Conservation (phyloP, 2,797 vertebrate species). For the Coregonus suidteri region DNA sequence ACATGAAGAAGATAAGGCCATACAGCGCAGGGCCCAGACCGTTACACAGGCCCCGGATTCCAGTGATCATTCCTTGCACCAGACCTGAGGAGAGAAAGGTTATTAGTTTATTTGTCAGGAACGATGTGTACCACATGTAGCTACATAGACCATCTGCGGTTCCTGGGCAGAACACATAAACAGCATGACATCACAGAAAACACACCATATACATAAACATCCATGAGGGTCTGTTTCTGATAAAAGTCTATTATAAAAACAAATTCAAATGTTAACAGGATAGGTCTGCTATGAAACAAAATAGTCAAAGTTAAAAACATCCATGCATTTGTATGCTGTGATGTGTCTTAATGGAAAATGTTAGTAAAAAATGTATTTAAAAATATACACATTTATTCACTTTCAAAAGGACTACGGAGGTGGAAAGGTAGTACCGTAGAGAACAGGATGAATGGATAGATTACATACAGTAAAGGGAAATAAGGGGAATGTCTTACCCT, state of each 20-base stretch:
- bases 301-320: too few relatives aligned
- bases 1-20: conserved; percentile 93
- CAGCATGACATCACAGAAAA: too few relatives aligned
- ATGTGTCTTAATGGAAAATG: too few relatives aligned
- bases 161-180: neutral
- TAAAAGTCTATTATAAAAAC: too few relatives aligned
- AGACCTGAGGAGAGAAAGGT: conserved; percentile 73
- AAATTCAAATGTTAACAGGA: neutral
- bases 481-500: conserved; percentile 71
- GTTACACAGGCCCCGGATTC: conserved; percentile 92
- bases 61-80: conserved; percentile 93
- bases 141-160: neutral
- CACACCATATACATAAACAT: neutral
- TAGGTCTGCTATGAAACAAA: neutral
- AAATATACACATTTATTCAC: too few relatives aligned
- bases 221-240: neutral
- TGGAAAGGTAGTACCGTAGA: neutral
- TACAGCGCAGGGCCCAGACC: conserved; percentile 93
- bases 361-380: too few relatives aligned
- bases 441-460: conserved; percentile 40
- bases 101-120: neutral
- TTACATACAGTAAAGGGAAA: neutral
- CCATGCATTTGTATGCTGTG: neutral
- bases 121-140: neutral
- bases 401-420: neutral